Base-by-base conservation (phyloP, 2,888 invertebrate genomes). In the Mythimna vitellina region DNA sequence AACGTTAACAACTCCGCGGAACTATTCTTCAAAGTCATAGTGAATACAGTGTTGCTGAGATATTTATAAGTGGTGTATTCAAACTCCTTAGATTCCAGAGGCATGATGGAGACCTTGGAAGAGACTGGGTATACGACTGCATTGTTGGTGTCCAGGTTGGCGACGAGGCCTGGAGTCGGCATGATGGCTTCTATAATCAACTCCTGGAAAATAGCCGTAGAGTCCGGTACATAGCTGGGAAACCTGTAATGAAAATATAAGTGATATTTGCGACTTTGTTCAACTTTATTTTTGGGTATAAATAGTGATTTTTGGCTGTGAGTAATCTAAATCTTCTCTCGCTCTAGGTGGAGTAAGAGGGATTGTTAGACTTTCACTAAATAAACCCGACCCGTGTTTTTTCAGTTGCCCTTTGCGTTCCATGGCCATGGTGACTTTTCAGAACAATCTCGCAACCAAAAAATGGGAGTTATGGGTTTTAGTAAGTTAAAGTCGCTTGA, bases 81-180 rank as follows among this genome's bases (percentile, higher is more conserved):
- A 74, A 90, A 96, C 7, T 92, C 88, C 14, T 86, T 71, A 1
- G 92, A 84, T 61, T 93, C 90, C n/a, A 97, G 83, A 8, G 97
- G 97, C 88, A 96, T 91, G 25, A 97, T 94, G 5, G 94, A 92
- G 3, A 94, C 92, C 62, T 94, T 91, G 42, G 97, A 76, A 9
- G 97, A 95, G 8, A 96, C 92, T 0, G 97, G 97, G 83, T 92
- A 96, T 77, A 96, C 95, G 0, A 91, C 88, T 2, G 93, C 93
- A 64, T 94, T 91, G 17, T 91, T 88, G 0, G 94, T 89, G 5
- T 89, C 82, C 0, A 94, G 17, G 0, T 78, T 81, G 0, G 81
- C 29, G n/a, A 90, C 88, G 0, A 80, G 51, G 1, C 77, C 53
- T 0, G 96, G 93, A 3, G 92, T 91, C 0, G 94, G 93, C n/a